Evolutionary conservation across 2,797 vertebrate species (phyloP).

Genomic region (Spinus pinus): DNA sequence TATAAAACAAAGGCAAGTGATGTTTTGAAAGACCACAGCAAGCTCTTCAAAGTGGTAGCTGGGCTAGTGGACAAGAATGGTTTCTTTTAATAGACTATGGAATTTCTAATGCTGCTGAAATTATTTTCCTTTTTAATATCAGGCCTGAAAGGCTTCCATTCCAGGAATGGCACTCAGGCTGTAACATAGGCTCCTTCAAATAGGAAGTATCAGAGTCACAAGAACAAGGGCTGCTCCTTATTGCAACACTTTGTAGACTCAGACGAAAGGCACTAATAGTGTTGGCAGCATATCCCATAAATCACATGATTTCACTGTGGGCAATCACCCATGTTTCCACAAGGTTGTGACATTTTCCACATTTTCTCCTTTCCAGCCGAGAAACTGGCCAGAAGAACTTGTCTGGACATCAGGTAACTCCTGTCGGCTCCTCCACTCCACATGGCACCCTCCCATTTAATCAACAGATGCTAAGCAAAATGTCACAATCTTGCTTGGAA

Average conservation of each 20-base stretch:
- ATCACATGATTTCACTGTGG: neutral
- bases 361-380: neutral
- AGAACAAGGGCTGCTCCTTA: neutral
- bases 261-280: neutral
- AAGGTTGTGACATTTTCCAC: neutral
- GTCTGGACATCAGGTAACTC: neutral
- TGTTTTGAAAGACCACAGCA: neutral
- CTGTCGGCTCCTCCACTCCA: neutral
- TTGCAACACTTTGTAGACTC: neutral
- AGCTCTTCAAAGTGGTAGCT: neutral
- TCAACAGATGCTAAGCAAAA: neutral
- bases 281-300: neutral
- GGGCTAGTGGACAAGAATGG: neutral
- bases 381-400: neutral
- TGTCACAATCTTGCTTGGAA: neutral
- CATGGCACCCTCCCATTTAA: neutral
- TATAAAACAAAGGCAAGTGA: neutral
- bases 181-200: neutral
- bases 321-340: neutral
- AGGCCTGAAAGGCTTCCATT: neutral
- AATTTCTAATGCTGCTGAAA: neutral
- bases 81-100: neutral
- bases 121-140: neutral
- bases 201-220: neutral
- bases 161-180: neutral